These are phyloP conservation scores for Uropetala carovei DNA, from an alignment of 2,888 invertebrate species.

Conservation along the genomic window DNA sequence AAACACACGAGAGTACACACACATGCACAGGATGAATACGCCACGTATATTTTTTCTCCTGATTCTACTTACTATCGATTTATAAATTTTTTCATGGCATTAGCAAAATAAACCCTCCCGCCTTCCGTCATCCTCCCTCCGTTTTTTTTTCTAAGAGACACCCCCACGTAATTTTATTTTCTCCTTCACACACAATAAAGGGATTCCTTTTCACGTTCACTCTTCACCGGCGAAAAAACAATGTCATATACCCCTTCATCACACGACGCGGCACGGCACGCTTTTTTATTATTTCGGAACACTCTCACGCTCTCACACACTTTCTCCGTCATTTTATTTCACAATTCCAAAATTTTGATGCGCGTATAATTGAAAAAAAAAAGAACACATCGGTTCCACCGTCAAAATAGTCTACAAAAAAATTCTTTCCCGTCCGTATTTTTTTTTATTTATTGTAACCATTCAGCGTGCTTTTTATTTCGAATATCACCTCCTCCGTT, in stretches of 20 bases:
- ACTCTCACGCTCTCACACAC: constrained; percentile 53
- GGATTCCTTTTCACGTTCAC: constrained; percentile 25
- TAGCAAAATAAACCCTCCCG: constrained; percentile 64
- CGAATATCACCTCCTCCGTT: constrained; percentile 52
- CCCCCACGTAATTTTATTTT: neutral
- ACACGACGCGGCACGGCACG: constrained; percentile 19
- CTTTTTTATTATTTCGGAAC: neutral
- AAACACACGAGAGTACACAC: constrained; percentile 59
- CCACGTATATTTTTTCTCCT: constrained; percentile 57
- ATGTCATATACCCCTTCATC: neutral
- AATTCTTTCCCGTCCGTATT: constrained; percentile 25
- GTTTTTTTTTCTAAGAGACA: constrained; percentile 24
- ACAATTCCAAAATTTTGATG: constrained; percentile 18
- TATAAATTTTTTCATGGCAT: constrained; percentile 63
- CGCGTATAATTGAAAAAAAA: constrained; percentile 39
- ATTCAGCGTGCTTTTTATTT: constrained; percentile 41
- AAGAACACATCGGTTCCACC: constrained; percentile 32
- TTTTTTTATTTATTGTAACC: constrained; percentile 44
- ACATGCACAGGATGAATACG: constrained; percentile 61
- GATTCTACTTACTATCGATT: constrained; percentile 54
- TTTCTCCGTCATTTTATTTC: constrained; percentile 18
- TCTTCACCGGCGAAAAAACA: constrained; percentile 19
- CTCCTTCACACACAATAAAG: constrained; percentile 10
- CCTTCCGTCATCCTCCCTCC: constrained; percentile 28
- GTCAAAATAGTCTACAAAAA: constrained; percentile 56